Evolutionary conservation across 2,888 invertebrate species (phyloP).

Genomic region (Augiades crinisus): DNA sequence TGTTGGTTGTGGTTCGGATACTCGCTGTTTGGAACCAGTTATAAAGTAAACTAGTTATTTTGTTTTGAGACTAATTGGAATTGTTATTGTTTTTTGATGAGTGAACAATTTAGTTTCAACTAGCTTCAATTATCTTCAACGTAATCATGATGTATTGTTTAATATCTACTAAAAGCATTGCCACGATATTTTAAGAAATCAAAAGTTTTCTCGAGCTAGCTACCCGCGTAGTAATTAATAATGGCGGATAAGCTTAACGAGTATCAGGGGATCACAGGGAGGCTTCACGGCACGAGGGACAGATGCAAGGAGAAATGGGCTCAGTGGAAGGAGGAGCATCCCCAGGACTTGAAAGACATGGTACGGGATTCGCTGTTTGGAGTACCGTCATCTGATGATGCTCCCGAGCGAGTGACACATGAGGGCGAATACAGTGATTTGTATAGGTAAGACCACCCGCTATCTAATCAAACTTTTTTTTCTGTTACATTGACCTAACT

Average conservation of each 20-base stretch:
- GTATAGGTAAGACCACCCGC: slow-evolving; percentile 50
- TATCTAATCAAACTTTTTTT: neutral
- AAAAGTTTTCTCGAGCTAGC: no score
- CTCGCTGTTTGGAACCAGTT: no score
- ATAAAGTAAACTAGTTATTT: no score
- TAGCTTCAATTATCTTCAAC: neutral
- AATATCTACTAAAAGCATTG: slow-evolving; percentile 5
- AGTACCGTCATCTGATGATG: slow-evolving; percentile 64
- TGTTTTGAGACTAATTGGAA: no score
- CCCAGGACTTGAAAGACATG: slow-evolving; percentile 74
- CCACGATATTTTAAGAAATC: neutral
- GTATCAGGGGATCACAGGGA: slow-evolving; percentile 88
- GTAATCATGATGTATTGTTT: neutral
- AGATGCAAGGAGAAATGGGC: slow-evolving; percentile 83
- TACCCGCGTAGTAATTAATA: slow-evolving; percentile 32
- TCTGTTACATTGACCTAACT: no score
- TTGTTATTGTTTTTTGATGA: no score
- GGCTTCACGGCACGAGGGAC: slow-evolving; percentile 86
- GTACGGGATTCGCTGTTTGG: slow-evolving; percentile 69
- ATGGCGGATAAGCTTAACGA: slow-evolving; percentile 91
- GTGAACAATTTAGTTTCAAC: neutral
- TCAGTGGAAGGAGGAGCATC: slow-evolving; percentile 83
- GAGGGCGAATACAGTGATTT: slow-evolving; percentile 66
- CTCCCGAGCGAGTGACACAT: slow-evolving; percentile 59
- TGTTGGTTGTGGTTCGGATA: no score